Evolutionary conservation across 2,797 vertebrate genomes (phyloP), one percentile per base, ranked within the genome.

Genomic region (Dryobates pubescens): DNA sequence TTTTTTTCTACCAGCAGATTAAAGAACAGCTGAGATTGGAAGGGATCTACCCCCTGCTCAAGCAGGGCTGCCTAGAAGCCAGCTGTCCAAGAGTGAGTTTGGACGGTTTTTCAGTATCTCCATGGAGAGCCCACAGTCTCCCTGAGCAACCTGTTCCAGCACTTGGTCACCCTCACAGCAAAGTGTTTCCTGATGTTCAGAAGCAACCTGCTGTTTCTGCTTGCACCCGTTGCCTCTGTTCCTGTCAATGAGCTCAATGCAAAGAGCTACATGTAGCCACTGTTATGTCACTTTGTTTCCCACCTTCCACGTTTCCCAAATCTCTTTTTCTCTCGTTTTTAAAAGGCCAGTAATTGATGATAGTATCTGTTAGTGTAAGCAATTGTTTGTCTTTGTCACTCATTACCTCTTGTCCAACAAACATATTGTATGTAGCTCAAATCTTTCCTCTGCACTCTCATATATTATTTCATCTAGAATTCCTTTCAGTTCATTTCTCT

Each of bases 61-160:
- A 49, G 71, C 14, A 81, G 26, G 16, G 34, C 16, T 19, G 34
- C 29, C 41, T 6, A 63, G 3, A 74, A 74, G 22, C 13, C 36
- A 49, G 18, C 2, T 67, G 30, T 29, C 30, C 57, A 49, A 54
- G 23, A 69, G 2, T 0, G 1, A 0, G 0, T 36, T 67, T 18
- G 36, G 47, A 30, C 1, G 0, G 0, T 1, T 57, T 91, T 87
- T 85, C 15, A 54, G 0, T 45, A 63, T 56, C 64, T 62, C 36
- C 72, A 65, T 1, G 2, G 34, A 58, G 17, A 54, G 30, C 72
- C 36, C 27, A 34, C 22, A 32, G 13, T 3, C 8, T 47, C 63
- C 4, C 20, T 47, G 15, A 22, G 10, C 32, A 69, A 62, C 18
- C 57, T 79, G 12, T 20, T 24, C 24, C 32, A 63, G 27, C 3